Evolutionary conservation across 2,113 vertebrate genomes (phyloP).

Genomic region (Ranitomeya imitator): DNA sequence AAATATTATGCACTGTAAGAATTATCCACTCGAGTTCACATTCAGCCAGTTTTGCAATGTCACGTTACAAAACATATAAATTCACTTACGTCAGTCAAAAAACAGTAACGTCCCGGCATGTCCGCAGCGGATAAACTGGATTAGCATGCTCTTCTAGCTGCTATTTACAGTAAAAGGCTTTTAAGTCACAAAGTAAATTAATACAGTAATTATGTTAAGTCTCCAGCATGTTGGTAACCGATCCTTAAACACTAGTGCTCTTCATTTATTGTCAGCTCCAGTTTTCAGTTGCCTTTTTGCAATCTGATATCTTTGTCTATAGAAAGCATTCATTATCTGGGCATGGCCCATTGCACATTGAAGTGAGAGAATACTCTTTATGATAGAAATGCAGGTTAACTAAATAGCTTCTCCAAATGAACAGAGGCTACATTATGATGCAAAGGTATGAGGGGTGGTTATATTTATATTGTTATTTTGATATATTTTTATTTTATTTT

Average conservation of each 20-base stretch:
- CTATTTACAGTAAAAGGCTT: neutral
- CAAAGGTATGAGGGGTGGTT: too few species aligned
- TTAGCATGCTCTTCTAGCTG: slow-evolving; percentile 16
- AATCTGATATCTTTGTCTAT: neutral
- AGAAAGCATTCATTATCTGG: neutral
- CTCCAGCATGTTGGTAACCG: neutral
- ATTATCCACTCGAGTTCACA: neutral
- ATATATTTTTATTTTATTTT: too few species aligned
- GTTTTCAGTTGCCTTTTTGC: neutral
- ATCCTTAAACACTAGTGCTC: neutral
- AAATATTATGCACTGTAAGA: slow-evolving; percentile 7
- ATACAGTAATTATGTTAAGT: slow-evolving; percentile 18
- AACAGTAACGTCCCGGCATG: neutral
- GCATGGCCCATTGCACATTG: neutral
- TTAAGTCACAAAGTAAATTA: neutral
- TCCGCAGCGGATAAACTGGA: slow-evolving; percentile 22
- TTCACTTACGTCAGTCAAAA: neutral
- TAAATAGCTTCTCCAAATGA: too few species aligned
- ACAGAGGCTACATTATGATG: too few species aligned
- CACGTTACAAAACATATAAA: neutral
- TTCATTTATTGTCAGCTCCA: neutral
- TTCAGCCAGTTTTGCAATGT: neutral
- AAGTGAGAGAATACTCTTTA: neutral
- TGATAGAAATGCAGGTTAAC: too few species aligned
- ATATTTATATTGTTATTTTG: too few species aligned